These are phyloP conservation scores for Zosterops japonicus DNA, from an alignment of 2,113 vertebrate genomes.

Conservation along the genomic window DNA sequence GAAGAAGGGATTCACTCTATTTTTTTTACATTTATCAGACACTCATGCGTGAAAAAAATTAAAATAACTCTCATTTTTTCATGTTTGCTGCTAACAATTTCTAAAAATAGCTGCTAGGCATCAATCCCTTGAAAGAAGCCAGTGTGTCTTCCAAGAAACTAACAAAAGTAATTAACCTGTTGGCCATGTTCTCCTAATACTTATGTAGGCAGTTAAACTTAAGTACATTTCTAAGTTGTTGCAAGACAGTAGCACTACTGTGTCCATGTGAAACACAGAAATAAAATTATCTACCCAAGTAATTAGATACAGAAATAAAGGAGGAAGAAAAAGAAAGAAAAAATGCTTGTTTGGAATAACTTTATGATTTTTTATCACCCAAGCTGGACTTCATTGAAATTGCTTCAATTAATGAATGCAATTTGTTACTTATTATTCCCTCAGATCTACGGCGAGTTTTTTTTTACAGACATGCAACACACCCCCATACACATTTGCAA, in stretches of 20 bases:
- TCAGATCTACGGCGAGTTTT: neutral
- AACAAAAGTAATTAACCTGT: constrained; percentile 35
- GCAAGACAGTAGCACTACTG: neutral
- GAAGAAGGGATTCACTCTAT: neutral
- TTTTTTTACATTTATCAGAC: constrained; percentile 46
- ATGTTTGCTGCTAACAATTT: constrained; percentile 5
- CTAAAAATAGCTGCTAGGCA: constrained; percentile 23
- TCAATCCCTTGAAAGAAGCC: neutral
- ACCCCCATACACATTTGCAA: neutral
- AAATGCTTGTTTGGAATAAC: neutral
- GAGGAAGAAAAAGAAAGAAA: neutral
- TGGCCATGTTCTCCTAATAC: neutral
- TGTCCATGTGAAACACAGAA: neutral
- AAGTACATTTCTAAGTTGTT: neutral
- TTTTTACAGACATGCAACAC: neutral
- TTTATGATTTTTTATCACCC: neutral
- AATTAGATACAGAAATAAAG: neutral
- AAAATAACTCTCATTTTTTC: neutral
- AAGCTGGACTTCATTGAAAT: neutral
- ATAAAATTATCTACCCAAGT: neutral
- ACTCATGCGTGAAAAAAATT: constrained; percentile 1
- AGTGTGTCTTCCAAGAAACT: neutral
- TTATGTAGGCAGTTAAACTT: neutral
- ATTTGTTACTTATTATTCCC: neutral
- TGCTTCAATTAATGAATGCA: neutral